phyloP scores from a whole-genome alignment of 2,113 vertebrate genomes.

The Rynchops niger region DNA sequence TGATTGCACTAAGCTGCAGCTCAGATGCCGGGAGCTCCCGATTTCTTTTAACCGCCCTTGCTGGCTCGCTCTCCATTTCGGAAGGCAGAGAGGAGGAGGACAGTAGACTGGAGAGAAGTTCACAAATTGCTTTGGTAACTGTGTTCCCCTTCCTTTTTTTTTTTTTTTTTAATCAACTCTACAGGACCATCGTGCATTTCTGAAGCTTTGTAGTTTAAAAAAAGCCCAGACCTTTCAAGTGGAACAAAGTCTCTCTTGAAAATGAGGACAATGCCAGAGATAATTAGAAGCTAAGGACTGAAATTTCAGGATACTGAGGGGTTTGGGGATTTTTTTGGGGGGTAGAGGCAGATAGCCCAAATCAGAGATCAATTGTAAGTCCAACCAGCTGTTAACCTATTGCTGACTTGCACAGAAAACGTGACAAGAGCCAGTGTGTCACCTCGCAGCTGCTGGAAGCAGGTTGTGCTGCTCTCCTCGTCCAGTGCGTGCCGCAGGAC shows the following conservation, averaged over 20 bases:
- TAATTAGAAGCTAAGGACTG: neutral
- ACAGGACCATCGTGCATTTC: neutral
- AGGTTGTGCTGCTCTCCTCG: slow-evolving; percentile 79
- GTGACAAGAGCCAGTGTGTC: neutral
- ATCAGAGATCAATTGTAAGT: neutral
- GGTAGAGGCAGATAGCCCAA: neutral
- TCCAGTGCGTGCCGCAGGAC: slow-evolving; percentile 74
- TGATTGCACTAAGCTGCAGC: neutral
- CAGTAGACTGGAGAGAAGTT: neutral
- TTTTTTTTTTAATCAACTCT: neutral
- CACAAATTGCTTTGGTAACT: neutral
- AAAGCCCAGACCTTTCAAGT: neutral
- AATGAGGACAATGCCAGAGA: neutral
- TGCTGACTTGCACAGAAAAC: neutral
- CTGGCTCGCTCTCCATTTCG: rapidly evolving
- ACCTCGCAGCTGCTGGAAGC: slow-evolving; percentile 96
- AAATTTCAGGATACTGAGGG: neutral
- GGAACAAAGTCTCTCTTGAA: neutral
- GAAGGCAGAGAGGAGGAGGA: neutral
- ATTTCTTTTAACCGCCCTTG: neutral
- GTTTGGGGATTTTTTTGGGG: rapidly evolving
- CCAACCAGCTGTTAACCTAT: neutral
- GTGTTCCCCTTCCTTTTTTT: neutral
- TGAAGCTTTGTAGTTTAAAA: neutral
- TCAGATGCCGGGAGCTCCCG: neutral